Evolutionary conservation across 2,888 invertebrate genomes (phyloP).

Genomic region (Monopis laevigella): DNA sequence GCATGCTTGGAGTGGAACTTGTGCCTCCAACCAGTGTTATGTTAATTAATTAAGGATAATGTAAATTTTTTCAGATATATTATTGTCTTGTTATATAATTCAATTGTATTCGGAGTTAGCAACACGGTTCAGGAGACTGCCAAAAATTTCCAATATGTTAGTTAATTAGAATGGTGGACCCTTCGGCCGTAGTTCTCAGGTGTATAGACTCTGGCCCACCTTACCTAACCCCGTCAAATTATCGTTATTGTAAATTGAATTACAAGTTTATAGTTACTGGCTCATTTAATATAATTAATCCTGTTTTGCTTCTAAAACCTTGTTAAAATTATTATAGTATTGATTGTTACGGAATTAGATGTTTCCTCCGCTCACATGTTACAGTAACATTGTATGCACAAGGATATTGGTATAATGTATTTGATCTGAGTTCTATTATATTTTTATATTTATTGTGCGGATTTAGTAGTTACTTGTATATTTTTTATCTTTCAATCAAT

Average conservation of each 20-base stretch:
- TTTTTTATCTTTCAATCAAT: conserved; percentile 54
- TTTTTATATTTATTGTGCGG: conserved; percentile 58
- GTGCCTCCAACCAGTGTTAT: conserved; percentile 50
- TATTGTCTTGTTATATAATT: conserved; percentile 68
- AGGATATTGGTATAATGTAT: conserved; percentile 65
- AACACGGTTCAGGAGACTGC: no score
- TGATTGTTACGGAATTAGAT: conserved; percentile 64
- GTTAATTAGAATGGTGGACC: no score
- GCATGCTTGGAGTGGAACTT: no score
- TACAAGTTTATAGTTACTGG: conserved; percentile 59
- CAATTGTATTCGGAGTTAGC: conserved; percentile 66
- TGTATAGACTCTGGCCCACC: neutral
- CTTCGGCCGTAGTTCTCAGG: neutral
- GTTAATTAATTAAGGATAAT: conserved; percentile 60
- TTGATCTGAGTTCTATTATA: conserved; percentile 66
- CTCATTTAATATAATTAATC: conserved; percentile 55
- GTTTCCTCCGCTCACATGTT: conserved; percentile 56
- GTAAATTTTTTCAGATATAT: conserved; percentile 66
- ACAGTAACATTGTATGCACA: conserved; percentile 59
- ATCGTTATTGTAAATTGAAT: conserved; percentile 65
- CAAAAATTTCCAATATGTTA: conserved; percentile 13
- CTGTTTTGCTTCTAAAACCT: conserved; percentile 59
- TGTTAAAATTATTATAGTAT: conserved; percentile 59
- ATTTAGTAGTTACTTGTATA: conserved; percentile 62
- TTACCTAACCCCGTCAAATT: conserved; percentile 16